phyloP scores from a whole-genome alignment of 2,888 invertebrate genomes.

The Spatulosminthurus flaviceps region DNA sequence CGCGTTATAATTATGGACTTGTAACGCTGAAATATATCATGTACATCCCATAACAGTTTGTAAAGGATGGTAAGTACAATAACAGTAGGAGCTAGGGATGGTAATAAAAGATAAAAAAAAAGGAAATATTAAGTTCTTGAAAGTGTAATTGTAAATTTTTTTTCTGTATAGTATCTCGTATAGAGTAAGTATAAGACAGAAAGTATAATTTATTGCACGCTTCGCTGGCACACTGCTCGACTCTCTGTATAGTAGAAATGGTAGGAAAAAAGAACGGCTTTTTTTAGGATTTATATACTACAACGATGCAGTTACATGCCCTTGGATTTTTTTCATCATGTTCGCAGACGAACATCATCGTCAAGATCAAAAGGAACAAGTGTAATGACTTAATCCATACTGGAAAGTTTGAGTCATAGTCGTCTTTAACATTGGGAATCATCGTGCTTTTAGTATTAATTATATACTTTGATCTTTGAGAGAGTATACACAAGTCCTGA shows the following conservation, averaged over 20 bases:
- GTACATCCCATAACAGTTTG: no score
- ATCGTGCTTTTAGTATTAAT: not conserved
- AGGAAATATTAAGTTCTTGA: no score
- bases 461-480: not conserved
- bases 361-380: constrained; percentile 11
- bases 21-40: not conserved
- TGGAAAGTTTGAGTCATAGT: constrained; percentile 2
- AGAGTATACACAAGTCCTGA: no score
- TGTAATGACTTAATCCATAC: constrained; percentile 1
- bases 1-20: constrained; percentile 5
- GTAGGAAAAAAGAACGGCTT: no score
- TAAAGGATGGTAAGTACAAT: no score
- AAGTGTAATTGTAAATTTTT: constrained; percentile 5
- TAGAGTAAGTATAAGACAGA: not conserved
- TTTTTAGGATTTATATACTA: no score
- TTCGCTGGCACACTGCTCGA: not conserved
- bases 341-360: not conserved
- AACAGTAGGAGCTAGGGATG: no score
- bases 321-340: not conserved
- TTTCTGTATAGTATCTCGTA: no score
- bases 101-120: no score
- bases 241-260: not conserved
- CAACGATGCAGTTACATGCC: not conserved
- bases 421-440: not conserved
- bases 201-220: constrained; percentile 8